Percentiles rank a stretch among this genome's conserved stretches.
These are phyloP conservation scores for Euzetes globulus DNA, from an alignment of 2,888 invertebrate genomes.

Conservation along the genomic window DNA sequence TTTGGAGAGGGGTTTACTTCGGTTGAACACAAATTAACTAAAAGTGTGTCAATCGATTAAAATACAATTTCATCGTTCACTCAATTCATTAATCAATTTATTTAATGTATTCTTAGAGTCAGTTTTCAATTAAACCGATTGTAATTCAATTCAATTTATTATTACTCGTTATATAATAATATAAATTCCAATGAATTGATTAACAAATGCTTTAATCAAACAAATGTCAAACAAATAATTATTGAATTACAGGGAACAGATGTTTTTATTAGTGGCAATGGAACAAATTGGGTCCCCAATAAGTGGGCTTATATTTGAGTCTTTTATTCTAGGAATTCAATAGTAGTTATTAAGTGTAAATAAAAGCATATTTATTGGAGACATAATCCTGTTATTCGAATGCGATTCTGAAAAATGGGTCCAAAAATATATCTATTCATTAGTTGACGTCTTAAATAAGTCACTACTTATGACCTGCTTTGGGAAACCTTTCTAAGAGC, in stretches of 20 bases:
- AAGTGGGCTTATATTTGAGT: too few relatives aligned
- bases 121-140: too few relatives aligned
- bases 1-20: not conserved
- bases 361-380: not conserved
- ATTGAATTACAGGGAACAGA: too few relatives aligned
- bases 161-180: too few relatives aligned
- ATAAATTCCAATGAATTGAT: too few relatives aligned
- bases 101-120: not conserved
- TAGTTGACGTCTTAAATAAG: not conserved
- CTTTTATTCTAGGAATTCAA: too few relatives aligned
- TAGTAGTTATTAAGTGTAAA: too few relatives aligned
- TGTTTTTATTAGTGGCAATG: too few relatives aligned
- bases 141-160: not conserved
- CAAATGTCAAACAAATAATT: too few relatives aligned
- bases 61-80: conserved; percentile 1
- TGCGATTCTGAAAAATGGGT: not conserved
- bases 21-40: not conserved
- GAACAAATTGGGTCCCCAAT: too few relatives aligned
- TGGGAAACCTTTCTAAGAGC: not conserved
- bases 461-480: not conserved
- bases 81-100: not conserved
- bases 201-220: too few relatives aligned
- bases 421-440: conserved; percentile 5
- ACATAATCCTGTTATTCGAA: not conserved
- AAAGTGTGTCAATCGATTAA: conserved; percentile 13